Percentiles rank a stretch among this genome's conserved stretches.
phyloP scores from a whole-genome alignment of 2,113 vertebrate species.

The Gnathonemus echidnorhynchus region DNA sequence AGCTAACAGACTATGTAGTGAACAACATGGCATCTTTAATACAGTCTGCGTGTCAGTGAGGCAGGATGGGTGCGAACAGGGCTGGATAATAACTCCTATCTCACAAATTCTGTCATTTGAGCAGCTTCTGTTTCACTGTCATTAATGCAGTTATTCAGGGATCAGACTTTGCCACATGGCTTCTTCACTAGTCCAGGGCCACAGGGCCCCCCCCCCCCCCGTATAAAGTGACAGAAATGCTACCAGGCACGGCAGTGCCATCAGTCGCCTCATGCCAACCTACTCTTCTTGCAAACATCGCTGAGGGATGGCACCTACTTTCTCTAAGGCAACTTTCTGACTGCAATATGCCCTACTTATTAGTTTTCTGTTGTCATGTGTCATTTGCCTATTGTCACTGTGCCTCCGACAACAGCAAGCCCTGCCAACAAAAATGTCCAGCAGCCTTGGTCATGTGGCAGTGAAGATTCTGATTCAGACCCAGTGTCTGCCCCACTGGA shows the following conservation, averaged over 20 bases:
- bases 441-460: neutral
- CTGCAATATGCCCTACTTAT: neutral
- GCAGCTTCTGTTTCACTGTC: conserved; percentile 7
- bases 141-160: conserved; percentile 39
- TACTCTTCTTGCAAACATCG: neutral
- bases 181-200: conserved; percentile 11
- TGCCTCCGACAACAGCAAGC: neutral
- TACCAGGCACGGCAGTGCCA: neutral
- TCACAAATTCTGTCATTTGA: neutral
- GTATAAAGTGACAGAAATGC: neutral
- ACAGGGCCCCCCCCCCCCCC: neutral
- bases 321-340: neutral
- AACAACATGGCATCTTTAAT: neutral
- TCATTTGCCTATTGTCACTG: neutral
- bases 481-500: neutral
- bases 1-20: neutral
- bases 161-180: conserved; percentile 31
- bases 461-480: neutral
- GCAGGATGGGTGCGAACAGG: neutral
- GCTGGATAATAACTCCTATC: neutral
- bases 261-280: neutral
- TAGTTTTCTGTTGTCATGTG: neutral
- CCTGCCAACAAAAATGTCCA: neutral
- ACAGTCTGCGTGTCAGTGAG: neutral
- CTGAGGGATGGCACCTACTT: neutral